Evolutionary conservation across 1,140 invertebrate species (phyloP), one percentile per base, ranked within the genome.

Genomic region (Drosophila teissieri): DNA sequence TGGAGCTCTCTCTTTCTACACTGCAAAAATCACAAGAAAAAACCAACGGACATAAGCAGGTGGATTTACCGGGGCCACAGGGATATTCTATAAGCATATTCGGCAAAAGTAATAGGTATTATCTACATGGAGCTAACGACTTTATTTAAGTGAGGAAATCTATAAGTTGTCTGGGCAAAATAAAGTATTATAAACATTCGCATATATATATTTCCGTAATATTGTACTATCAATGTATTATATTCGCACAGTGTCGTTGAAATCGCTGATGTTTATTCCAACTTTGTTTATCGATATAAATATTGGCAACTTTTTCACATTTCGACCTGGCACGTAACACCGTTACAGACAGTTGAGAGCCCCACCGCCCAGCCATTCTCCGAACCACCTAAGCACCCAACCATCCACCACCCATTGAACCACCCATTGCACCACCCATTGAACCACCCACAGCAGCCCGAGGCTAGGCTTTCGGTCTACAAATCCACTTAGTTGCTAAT

Each of bases 231-330:
- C 19, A 5, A 6, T 14, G 15, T 5, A 37, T 37, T 36, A 14
- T 53, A 63, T 49, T 49, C 31, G 39, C 15, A 34, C 49, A 53
- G 60, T 68, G 68, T 3, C 42, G 34, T 17, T 58, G 39, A 22
- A 58, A 63, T 69, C 31, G 64, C 49, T 56, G 44, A 62, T 72
- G 48, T 54, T 70, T 70, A 69, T 69, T 70, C 55, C 75, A 68
- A 88, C 86, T 88, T 83, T 88, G 83, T 83, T 86, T 86, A 86
- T 86, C 84, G 83, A 88, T 83, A 86, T 83, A 86, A 82, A 82
- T 88, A 86, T 88, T 88, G 79, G 56, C 52, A 79, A 72, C 63
- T 57, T 75, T 77, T 68, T 54, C 63, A 60, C 73, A 76, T 77
- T 83, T 73, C 78, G 73, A 88, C 83, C 85, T 73, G 75, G 76